phyloP scores from a whole-genome alignment of 2,797 vertebrate species.

The Enteromius treurensis region DNA sequence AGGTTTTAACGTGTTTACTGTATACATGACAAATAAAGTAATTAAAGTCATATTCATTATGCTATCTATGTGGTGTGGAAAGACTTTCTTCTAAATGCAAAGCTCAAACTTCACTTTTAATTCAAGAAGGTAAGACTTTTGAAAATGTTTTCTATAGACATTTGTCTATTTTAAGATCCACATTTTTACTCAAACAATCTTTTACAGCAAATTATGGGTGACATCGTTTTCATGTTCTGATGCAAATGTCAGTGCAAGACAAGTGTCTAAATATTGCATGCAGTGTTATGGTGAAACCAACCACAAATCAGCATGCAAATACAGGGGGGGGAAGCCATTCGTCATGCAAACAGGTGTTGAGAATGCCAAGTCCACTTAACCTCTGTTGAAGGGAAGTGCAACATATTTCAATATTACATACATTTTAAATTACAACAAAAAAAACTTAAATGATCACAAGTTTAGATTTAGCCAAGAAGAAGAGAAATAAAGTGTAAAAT shows the following conservation, averaged over 20 bases:
- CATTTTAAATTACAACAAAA: neutral
- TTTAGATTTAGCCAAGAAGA: neutral
- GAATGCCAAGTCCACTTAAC: neutral
- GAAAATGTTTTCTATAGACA: neutral
- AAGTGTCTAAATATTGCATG: neutral
- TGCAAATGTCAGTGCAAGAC: neutral
- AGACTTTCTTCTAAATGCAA: neutral
- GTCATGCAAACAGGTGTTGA: neutral
- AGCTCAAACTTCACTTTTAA: neutral
- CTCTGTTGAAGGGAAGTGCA: neutral
- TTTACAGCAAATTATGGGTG: neutral
- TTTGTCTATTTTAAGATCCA: neutral
- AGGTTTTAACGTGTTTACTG: slow-evolving; percentile 41
- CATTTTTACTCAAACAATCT: neutral
- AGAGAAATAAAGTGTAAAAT: no score
- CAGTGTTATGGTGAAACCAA: neutral
- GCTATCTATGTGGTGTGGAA: neutral
- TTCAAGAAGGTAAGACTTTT: neutral
- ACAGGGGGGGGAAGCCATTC: neutral
- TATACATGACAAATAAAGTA: slow-evolving; percentile 46
- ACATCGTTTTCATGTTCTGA: neutral
- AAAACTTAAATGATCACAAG: neutral
- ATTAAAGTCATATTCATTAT: slow-evolving; percentile 35
- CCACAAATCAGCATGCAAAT: neutral
- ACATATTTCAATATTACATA: neutral